Evolutionary conservation across 23 tunicate species (phyloP).

Genomic region (Ascidia mentula): DNA sequence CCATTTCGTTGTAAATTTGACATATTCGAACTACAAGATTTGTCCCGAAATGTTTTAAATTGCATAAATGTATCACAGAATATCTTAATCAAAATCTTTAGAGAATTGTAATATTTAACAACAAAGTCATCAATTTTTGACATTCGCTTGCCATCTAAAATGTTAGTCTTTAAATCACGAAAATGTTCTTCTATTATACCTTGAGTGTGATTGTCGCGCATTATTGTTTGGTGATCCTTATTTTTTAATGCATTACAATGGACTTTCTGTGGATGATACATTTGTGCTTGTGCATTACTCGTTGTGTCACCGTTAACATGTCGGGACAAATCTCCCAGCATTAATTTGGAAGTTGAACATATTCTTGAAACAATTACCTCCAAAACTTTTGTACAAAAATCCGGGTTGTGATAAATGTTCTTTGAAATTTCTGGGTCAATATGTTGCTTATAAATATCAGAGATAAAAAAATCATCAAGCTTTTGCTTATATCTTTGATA

Average conservation of each 20-base stretch:
- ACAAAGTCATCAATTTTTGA: background rate
- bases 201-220: background rate
- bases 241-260: background rate
- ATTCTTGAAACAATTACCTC: background rate
- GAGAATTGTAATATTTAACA: background rate
- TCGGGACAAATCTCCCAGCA: background rate
- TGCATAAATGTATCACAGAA: background rate
- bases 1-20: too few relatives aligned
- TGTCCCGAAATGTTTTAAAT: background rate
- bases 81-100: background rate
- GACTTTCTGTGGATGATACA: background rate
- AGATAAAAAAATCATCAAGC: background rate
- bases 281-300: background rate
- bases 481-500: background rate
- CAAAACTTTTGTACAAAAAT: background rate
- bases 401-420: background rate
- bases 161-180: background rate
- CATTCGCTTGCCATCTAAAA: background rate
- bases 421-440: background rate
- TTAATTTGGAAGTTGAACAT: background rate
- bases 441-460: background rate
- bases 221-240: background rate
- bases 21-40: too few relatives aligned
- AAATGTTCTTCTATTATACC: background rate
- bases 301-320: background rate